phyloP scores from a whole-genome alignment of 2,888 invertebrate genomes.

The Nipponacmea schrenckii region DNA sequence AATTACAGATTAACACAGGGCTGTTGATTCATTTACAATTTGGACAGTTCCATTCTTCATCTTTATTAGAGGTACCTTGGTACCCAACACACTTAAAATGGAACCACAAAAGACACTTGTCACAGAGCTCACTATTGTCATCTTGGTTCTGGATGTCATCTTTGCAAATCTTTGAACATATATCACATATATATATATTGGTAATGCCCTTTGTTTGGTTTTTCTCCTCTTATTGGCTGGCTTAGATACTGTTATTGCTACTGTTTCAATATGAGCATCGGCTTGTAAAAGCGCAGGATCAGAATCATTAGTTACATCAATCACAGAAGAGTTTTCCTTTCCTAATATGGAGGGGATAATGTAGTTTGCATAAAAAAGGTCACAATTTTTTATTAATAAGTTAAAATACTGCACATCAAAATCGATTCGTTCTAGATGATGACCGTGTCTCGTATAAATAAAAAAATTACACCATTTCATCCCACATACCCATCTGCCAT shows the following conservation, averaged over 20 bases:
- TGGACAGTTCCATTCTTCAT: no score
- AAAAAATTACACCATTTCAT: not conserved
- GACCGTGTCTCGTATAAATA: not conserved
- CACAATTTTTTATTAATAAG: not conserved
- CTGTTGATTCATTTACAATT: no score
- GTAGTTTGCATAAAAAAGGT: not conserved
- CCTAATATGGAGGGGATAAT: no score
- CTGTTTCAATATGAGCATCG: no score
- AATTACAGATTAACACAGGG: no score
- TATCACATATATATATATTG: not conserved
- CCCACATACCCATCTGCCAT: constrained; percentile 9
- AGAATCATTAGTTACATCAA: no score
- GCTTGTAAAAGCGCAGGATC: no score
- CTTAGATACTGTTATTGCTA: no score
- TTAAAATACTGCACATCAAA: not conserved
- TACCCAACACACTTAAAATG: not conserved
- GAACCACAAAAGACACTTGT: not conserved
- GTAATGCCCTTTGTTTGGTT: no score
- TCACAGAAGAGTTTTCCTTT: no score
- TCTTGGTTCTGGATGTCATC: not conserved
- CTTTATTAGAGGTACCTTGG: not conserved
- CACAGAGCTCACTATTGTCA: not conserved
- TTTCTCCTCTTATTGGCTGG: no score
- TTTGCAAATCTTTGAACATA: not conserved
- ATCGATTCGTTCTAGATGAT: not conserved